These are phyloP conservation scores for Diadophis punctatus DNA, from an alignment of 2,113 vertebrate genomes.

Conservation along the genomic window DNA sequence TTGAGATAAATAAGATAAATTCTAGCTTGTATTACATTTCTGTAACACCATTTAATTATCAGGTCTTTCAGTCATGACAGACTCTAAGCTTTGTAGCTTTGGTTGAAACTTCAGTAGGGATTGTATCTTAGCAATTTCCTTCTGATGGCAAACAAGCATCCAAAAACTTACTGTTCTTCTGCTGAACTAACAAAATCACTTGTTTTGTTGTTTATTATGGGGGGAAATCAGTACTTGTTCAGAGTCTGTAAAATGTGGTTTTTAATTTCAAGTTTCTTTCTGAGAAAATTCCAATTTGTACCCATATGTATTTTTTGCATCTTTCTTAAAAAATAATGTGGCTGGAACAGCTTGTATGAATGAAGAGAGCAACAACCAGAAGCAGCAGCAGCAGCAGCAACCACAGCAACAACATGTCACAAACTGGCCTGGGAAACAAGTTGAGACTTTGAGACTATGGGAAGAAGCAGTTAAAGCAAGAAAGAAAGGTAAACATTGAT, in stretches of 20 bases:
- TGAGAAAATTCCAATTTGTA: slow-evolving; percentile 51
- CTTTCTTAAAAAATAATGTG: slow-evolving; percentile 39
- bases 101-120: neutral
- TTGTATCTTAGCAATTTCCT: neutral
- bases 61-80: neutral
- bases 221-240: neutral
- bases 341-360: slow-evolving; percentile 76
- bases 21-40: neutral
- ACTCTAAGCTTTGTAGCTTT: neutral
- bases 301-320: slow-evolving; percentile 59
- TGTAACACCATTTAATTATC: neutral
- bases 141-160: neutral
- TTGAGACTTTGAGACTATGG: slow-evolving; percentile 78
- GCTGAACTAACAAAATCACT: neutral
- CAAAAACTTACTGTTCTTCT: neutral
- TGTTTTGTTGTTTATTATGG: slow-evolving; percentile 13
- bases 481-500: slow-evolving; percentile 73
- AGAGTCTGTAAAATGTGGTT: slow-evolving; percentile 5
- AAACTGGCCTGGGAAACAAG: slow-evolving; percentile 79
- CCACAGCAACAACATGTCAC: slow-evolving; percentile 64
- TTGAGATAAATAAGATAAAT: neutral
- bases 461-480: slow-evolving; percentile 79
- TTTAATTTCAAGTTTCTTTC: slow-evolving; percentile 38
- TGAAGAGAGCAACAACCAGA: slow-evolving; percentile 78
- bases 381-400: slow-evolving; percentile 60